These are phyloP conservation scores for Nyctibius grandis DNA, from an alignment of 2,797 vertebrate species.

Conservation along the genomic window DNA sequence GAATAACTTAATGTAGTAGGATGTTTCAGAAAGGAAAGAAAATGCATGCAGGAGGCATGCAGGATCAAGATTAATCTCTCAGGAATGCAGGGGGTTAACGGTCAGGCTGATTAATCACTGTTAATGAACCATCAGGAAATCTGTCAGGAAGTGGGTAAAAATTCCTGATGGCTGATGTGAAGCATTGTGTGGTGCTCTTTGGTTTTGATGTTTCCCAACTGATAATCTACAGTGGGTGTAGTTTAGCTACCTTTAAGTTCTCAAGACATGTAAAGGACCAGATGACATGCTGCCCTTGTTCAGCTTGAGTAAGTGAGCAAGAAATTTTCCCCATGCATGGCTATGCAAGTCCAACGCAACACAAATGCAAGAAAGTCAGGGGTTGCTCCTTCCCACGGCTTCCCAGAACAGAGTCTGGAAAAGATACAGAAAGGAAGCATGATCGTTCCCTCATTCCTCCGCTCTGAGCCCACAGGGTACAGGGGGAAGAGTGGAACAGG, in stretches of 20 bases:
- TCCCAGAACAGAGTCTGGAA: not conserved
- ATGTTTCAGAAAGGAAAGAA: slow-evolving; percentile 66
- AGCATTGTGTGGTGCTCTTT: slow-evolving; percentile 40
- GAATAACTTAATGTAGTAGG: slow-evolving; percentile 55
- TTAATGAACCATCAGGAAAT: slow-evolving; percentile 71
- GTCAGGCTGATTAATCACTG: slow-evolving; percentile 66
- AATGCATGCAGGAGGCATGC: slow-evolving; percentile 58
- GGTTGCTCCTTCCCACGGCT: not conserved
- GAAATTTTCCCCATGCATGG: not conserved
- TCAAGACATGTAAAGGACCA: not conserved
- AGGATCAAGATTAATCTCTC: slow-evolving; percentile 64
- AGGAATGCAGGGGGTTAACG: slow-evolving; percentile 76
- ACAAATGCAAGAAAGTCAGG: not conserved
- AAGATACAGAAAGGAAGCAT: not conserved
- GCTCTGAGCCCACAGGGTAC: not conserved
- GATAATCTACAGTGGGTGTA: not conserved
- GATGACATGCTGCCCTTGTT: not conserved
- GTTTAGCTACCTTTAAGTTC: slow-evolving; percentile 11
- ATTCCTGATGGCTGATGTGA: slow-evolving; percentile 71
- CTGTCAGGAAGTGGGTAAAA: slow-evolving; percentile 67
- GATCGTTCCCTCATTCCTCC: not conserved
- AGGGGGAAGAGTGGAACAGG: not conserved
- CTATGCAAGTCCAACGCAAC: fast-evolving
- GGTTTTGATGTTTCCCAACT: slow-evolving; percentile 56
- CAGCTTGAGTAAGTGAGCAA: not conserved